Conservation (phyloP, 2,113 vertebrate species). For the Vidua macroura region DNA sequence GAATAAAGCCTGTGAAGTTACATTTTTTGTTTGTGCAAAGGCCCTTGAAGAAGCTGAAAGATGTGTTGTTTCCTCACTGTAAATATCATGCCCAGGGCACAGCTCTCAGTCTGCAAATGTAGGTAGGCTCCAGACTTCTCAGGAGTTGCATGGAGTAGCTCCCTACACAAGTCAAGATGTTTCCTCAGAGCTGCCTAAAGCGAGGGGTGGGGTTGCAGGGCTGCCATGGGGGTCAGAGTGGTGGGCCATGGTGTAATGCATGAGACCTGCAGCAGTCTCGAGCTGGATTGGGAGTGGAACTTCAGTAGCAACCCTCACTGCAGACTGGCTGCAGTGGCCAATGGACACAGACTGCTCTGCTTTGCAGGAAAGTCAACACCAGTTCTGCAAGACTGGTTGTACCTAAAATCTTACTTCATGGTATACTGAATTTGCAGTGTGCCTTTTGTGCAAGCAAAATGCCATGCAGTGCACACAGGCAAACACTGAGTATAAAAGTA, state of each 20-base stretch:
- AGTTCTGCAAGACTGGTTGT: not conserved
- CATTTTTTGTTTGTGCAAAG: not conserved
- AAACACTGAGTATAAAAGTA: not conserved
- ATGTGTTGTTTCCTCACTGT: fast-evolving
- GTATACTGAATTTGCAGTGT: not conserved
- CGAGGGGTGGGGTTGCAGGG: not conserved
- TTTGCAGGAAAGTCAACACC: not conserved
- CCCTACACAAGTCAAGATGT: not conserved
- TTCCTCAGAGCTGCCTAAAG: not conserved
- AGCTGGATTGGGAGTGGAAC: not conserved
- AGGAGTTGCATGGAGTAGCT: not conserved
- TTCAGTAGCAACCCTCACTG: not conserved
- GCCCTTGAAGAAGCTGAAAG: not conserved
- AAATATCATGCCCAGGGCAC: not conserved
- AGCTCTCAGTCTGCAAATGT: not conserved
- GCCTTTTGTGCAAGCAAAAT: not conserved
- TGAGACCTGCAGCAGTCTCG: not conserved
- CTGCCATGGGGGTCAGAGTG: fast-evolving
- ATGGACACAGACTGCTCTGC: fast-evolving
- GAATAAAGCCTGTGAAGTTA: not conserved
- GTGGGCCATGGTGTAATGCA: too few relatives aligned
- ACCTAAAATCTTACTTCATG: not conserved
- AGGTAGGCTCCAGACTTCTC: not conserved
- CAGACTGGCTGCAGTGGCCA: not conserved
- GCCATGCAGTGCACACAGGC: not conserved